Percentiles rank a stretch among this genome's conserved stretches.
phyloP scores from a whole-genome alignment of 2,888 invertebrate genomes.

The Eupithecia pulchellata region DNA sequence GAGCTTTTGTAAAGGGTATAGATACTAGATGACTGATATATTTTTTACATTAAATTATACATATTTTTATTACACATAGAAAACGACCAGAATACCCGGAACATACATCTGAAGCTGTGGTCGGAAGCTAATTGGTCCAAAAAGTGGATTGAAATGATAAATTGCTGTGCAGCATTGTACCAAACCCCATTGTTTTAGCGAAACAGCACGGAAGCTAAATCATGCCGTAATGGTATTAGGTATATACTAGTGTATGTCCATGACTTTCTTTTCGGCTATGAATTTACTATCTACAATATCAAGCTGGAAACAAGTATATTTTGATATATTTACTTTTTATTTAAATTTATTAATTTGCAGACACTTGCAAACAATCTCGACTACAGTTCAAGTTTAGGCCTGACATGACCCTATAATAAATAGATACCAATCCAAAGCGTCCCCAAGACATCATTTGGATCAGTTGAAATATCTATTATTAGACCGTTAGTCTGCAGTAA shows the following conservation, averaged over 20 bases:
- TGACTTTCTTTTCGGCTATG: not conserved
- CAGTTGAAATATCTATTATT: not conserved
- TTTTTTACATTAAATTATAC: too few species aligned
- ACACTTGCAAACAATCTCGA: not conserved
- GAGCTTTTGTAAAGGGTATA: too few species aligned
- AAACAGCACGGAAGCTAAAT: not conserved
- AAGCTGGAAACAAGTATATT: not conserved
- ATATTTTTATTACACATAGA: too few species aligned
- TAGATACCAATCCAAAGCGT: not conserved
- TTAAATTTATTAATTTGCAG: too few species aligned
- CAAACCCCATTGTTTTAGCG: not conserved
- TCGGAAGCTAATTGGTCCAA: not conserved
- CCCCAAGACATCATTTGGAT: not conserved
- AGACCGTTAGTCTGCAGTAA: too few species aligned
- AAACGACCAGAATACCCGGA: too few species aligned
- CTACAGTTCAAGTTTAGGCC: too few species aligned
- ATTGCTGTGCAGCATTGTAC: not conserved
- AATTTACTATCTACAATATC: not conserved
- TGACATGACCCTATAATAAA: too few species aligned
- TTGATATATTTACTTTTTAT: too few species aligned
- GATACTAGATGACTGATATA: too few species aligned
- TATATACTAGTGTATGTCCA: not conserved
- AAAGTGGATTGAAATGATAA: not conserved
- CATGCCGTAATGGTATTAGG: not conserved
- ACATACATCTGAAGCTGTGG: too few species aligned